Evolutionary conservation across 2,797 vertebrate species (phyloP).

Genomic region (Crocidura indochinensis): DNA sequence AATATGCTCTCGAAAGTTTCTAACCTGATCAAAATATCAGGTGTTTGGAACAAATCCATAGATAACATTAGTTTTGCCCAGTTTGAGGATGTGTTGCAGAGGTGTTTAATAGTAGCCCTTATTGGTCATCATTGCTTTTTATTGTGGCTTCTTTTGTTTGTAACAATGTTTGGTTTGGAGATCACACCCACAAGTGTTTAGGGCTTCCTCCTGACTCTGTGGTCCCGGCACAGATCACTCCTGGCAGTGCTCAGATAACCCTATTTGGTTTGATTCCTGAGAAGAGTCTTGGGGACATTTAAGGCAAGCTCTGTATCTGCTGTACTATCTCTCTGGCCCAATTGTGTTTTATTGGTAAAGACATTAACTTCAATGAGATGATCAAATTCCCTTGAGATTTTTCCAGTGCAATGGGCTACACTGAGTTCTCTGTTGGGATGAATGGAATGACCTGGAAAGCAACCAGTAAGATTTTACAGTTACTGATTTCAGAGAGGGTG

Average conservation of each 20-base stretch:
- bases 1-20: conserved; percentile 26
- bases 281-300: too few relatives aligned
- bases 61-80: background rate
- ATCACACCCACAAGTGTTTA: too few relatives aligned
- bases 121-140: conserved; percentile 35
- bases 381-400: conserved; percentile 42
- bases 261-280: too few relatives aligned
- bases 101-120: background rate
- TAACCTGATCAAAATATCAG: conserved; percentile 5
- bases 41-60: conserved; percentile 49
- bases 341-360: conserved; percentile 23
- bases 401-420: conserved; percentile 40
- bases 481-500: background rate
- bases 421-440: conserved; percentile 46
- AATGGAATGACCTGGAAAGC: conserved; percentile 47
- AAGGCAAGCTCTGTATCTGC: too few relatives aligned
- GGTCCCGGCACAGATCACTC: too few relatives aligned
- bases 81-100: background rate
- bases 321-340: too few relatives aligned
- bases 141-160: conserved; percentile 19
- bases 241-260: too few relatives aligned
- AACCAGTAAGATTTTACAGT: conserved; percentile 53
- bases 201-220: too few relatives aligned
- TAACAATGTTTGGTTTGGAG: too few relatives aligned
- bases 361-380: conserved; percentile 4